Evolutionary conservation across 2,113 vertebrate genomes (phyloP).

Genomic region (Pogonocichla stellata): DNA sequence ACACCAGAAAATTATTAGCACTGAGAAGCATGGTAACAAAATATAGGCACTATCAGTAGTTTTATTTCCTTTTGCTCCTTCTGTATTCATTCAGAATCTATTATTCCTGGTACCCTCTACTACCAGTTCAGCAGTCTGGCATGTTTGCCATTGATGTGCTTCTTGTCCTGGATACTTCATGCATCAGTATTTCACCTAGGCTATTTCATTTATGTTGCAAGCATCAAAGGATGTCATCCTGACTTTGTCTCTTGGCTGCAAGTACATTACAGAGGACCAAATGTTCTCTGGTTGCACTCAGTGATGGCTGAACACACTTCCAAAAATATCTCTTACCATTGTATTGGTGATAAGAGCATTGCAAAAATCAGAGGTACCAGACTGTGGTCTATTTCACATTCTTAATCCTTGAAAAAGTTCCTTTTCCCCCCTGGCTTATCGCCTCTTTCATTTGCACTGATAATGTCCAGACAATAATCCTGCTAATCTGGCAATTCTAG

Average conservation of each 20-base stretch:
- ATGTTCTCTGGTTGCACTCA: neutral
- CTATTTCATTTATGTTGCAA: neutral
- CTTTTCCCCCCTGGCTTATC: neutral
- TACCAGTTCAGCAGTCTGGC: neutral
- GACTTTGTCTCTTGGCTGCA: neutral
- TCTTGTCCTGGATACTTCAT: neutral
- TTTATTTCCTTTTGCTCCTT: neutral
- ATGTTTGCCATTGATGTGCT: neutral
- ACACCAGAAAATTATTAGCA: neutral
- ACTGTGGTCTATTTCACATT: neutral
- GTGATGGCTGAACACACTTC: neutral
- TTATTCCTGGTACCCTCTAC: neutral
- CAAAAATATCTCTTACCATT: neutral
- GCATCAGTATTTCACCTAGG: neutral
- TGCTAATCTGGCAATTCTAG: neutral
- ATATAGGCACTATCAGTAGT: neutral
- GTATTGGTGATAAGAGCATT: neutral
- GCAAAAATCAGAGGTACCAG: neutral
- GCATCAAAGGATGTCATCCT: neutral
- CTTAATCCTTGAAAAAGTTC: neutral
- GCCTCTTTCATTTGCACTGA: neutral
- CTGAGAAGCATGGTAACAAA: neutral
- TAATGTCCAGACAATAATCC: neutral
- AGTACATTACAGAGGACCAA: neutral
- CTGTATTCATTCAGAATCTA: neutral